A percentile compares a stretch with the other conserved stretches of the same genome.
These are phyloP conservation scores for Erythrolamprus reginae DNA, from an alignment of 2,113 vertebrate species.

Conservation along the genomic window DNA sequence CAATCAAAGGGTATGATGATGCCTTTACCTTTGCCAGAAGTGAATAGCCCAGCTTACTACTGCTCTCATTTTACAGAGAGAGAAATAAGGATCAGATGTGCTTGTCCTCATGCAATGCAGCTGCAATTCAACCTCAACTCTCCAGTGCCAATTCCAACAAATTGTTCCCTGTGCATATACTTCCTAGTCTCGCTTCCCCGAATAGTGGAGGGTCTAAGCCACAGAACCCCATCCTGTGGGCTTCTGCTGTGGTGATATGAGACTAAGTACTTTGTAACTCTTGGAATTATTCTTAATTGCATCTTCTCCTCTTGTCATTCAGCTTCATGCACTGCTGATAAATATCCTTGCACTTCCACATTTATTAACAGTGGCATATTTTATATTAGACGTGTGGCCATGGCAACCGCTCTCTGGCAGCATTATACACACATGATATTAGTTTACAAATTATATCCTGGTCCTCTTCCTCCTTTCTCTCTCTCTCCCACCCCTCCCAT, in stretches of 20 bases:
- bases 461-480: neutral
- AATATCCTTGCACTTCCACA: neutral
- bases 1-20: neutral
- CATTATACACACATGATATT: neutral
- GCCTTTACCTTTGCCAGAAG: neutral
- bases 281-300: constrained; percentile 16
- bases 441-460: neutral
- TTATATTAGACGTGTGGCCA: constrained; percentile 25
- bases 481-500: neutral
- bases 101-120: neutral
- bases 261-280: neutral
- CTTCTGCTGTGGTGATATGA: neutral
- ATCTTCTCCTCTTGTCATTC: constrained; percentile 6
- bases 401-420: constrained; percentile 5
- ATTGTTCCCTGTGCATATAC: neutral
- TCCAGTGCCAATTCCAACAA: too few relatives aligned
- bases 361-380: constrained; percentile 16
- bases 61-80: neutral
- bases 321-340: constrained; percentile 7
- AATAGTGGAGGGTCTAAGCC: neutral
- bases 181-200: neutral
- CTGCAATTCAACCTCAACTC: neutral
- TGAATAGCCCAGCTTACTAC: neutral
- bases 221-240: neutral
- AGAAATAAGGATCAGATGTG: neutral